Conservation (phyloP, 2,888 invertebrate species). For the Netelia inedita region DNA sequence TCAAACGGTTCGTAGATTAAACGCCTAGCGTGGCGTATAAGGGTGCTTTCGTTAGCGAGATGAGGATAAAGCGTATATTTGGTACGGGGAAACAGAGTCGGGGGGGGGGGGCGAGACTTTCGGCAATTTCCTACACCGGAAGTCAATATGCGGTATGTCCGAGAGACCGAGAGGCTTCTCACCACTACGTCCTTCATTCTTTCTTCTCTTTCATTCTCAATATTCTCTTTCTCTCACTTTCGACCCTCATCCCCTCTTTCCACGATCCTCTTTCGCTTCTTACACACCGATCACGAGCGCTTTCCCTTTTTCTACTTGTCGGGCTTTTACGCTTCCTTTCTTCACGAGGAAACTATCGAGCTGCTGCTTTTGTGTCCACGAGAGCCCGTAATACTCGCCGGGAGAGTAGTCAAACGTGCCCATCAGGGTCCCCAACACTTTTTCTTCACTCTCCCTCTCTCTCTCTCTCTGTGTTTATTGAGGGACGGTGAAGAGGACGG, state of each 20-base stretch:
- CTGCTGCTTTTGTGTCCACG: slow-evolving; percentile 41
- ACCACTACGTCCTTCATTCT: slow-evolving; percentile 30
- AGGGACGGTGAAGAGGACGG: background rate
- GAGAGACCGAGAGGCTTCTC: slow-evolving; percentile 35
- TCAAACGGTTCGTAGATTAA: slow-evolving; percentile 77
- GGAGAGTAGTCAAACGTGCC: slow-evolving; percentile 1
- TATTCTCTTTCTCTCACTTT: background rate
- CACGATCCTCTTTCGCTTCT: slow-evolving; percentile 71
- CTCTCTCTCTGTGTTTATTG: background rate
- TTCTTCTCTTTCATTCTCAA: slow-evolving; percentile 37
- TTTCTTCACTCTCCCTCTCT: too few species aligned
- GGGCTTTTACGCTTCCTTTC: slow-evolving; percentile 46
- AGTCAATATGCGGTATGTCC: slow-evolving; percentile 73
- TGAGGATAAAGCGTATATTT: slow-evolving; percentile 3
- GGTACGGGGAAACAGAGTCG: too few species aligned
- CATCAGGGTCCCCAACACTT: background rate
- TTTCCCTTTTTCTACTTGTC: slow-evolving; percentile 53
- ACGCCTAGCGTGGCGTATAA: slow-evolving; percentile 72
- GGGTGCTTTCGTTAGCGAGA: slow-evolving; percentile 61
- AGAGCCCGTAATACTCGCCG: slow-evolving; percentile 28
- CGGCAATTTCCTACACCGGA: slow-evolving; percentile 75
- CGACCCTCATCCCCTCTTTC: slow-evolving; percentile 8
- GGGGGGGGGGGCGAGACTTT: slow-evolving; percentile 64
- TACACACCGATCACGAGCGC: slow-evolving; percentile 69
- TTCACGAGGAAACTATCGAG: slow-evolving; percentile 36